A percentile compares a stretch with the other conserved stretches of the same genome.
Evolutionary conservation across 2,888 invertebrate genomes (phyloP).

Genomic region (Steromphala cineraria): DNA sequence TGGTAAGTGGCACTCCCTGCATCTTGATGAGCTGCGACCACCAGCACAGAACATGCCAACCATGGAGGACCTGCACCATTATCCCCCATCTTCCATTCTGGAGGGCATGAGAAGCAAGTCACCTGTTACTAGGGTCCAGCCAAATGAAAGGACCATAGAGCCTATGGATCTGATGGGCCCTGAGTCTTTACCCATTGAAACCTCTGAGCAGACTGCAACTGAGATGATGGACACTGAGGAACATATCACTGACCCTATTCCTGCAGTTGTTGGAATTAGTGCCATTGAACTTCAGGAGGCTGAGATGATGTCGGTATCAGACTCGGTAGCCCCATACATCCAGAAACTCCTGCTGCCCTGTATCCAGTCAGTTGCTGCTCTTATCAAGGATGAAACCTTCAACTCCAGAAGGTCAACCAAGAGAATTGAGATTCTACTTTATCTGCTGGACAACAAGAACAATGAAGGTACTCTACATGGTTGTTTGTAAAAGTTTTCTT

Average conservation of each 20-base stretch:
- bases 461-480: conserved; percentile 5
- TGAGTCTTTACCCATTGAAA: neutral
- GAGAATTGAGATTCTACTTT: conserved; percentile 50
- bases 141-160: neutral
- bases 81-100: conserved; percentile 44
- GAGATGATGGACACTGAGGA: neutral
- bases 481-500: no score
- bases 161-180: neutral
- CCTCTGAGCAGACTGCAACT: neutral
- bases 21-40: conserved; percentile 66
- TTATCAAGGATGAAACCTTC: conserved; percentile 54
- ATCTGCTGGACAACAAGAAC: conserved; percentile 35
- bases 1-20: conserved; percentile 69
- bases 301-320: neutral
- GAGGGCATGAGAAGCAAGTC: neutral
- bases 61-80: conserved; percentile 44
- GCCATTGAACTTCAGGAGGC: neutral
- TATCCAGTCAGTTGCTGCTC: conserved; percentile 58
- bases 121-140: neutral
- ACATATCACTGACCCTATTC: neutral
- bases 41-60: conserved; percentile 44
- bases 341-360: conserved; percentile 45
- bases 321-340: neutral
- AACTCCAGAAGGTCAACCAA: conserved; percentile 47
- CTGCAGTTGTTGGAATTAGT: neutral